Conservation (phyloP, 2,797 vertebrate genomes). For the Acrossocheilus fasciatus region DNA sequence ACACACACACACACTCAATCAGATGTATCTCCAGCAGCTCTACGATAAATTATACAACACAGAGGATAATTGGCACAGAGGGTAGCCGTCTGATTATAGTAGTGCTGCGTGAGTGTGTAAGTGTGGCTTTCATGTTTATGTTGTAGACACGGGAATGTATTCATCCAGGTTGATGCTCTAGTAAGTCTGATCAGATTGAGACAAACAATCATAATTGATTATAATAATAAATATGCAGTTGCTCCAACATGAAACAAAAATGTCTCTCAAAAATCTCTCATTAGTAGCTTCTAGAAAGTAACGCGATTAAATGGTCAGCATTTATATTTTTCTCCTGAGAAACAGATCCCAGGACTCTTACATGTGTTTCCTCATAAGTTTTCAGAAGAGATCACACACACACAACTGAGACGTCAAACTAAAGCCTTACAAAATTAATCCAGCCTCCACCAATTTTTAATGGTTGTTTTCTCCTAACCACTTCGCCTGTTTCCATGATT, state of each 20-base stretch:
- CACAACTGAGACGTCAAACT: neutral
- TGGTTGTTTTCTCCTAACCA: neutral
- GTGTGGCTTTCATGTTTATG: conserved; percentile 36
- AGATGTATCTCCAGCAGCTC: conserved; percentile 49
- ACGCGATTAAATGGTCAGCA: neutral
- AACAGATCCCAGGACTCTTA: neutral
- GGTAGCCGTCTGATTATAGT: conserved; percentile 43
- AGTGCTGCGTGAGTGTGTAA: conserved; percentile 38
- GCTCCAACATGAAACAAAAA: neutral
- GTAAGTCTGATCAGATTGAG: neutral
- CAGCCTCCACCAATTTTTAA: neutral
- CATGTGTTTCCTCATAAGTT: neutral
- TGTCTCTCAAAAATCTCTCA: neutral
- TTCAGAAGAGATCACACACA: conserved; percentile 14
- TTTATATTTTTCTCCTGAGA: neutral
- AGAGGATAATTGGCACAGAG: conserved; percentile 57
- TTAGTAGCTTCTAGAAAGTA: neutral
- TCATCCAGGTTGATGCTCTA: neutral
- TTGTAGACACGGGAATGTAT: conserved; percentile 39
- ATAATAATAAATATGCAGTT: neutral
- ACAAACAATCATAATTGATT: neutral
- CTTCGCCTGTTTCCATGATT: conserved; percentile 25
- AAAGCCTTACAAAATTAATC: neutral
- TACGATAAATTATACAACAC: conserved; percentile 63
- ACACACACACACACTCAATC: conserved; percentile 44